These are phyloP conservation scores for Brevipalpus yothersi DNA, from an alignment of 1,140 invertebrate genomes.

Conservation along the genomic window DNA sequence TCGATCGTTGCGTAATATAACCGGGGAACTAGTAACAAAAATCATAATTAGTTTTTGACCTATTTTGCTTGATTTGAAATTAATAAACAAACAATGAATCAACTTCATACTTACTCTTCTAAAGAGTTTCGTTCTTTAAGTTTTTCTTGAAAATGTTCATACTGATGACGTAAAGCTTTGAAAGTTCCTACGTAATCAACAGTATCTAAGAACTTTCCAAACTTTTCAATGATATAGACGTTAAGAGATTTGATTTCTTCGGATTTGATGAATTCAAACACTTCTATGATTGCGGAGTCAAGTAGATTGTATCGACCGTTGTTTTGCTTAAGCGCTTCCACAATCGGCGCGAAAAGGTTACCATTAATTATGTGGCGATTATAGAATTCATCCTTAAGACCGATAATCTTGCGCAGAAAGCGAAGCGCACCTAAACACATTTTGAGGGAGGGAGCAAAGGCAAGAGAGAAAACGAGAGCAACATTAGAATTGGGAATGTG, in stretches of 20 bases:
- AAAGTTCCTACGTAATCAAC: constrained; percentile 94
- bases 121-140: constrained; percentile 21
- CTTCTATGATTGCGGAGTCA: constrained; percentile 93
- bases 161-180: constrained; percentile 62
- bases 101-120: constrained; percentile 31
- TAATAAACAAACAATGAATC: background rate
- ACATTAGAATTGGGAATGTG: background rate
- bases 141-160: constrained; percentile 81
- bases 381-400: constrained; percentile 94
- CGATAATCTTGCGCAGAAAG: constrained; percentile 89
- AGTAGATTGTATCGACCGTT: constrained; percentile 92
- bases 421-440: constrained; percentile 46
- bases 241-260: constrained; percentile 89
- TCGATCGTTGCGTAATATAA: constrained; percentile 46
- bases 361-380: constrained; percentile 88
- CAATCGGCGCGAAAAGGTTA: constrained; percentile 78
- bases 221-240: constrained; percentile 80
- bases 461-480: background rate
- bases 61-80: background rate
- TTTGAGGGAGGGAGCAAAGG: background rate
- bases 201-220: constrained; percentile 69
- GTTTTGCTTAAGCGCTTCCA: constrained; percentile 85
- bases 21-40: constrained; percentile 27
- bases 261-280: constrained; percentile 95
- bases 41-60: background rate